phyloP scores from a whole-genome alignment of 1,140 invertebrate genomes.

The Andrena cerasifolii region DNA sequence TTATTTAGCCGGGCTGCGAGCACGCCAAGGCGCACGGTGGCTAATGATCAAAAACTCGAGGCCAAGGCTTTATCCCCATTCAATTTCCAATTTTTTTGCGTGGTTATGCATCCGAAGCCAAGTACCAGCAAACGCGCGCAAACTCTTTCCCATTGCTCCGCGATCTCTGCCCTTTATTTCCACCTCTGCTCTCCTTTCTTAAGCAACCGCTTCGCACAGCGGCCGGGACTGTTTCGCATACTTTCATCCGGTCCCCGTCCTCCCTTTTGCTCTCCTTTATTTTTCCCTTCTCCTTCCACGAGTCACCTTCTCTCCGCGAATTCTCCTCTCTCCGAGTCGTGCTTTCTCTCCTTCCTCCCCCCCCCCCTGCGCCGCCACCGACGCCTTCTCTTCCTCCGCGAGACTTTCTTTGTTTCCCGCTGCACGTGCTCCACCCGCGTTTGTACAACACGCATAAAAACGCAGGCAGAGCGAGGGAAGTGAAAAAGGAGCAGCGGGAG shows the following conservation, averaged over 20 bases:
- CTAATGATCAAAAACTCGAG: no score
- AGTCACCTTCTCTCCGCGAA: conserved; percentile 36
- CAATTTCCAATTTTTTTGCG: conserved; percentile 30
- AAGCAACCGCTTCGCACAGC: conserved; percentile 6
- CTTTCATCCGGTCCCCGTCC: conserved; percentile 37
- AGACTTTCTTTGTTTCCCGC: conserved; percentile 65
- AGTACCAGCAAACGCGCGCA: not conserved
- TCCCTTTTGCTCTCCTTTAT: conserved; percentile 44
- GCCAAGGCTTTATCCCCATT: no score
- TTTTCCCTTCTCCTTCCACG: conserved; percentile 29
- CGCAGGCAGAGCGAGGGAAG: not conserved
- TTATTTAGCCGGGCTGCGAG: no score
- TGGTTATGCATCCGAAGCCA: not conserved
- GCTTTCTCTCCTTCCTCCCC: conserved; percentile 7
- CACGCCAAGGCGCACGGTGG: no score
- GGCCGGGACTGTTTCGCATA: conserved; percentile 53
- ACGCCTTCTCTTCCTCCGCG: conserved; percentile 16
- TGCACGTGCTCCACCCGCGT: conserved; percentile 69
- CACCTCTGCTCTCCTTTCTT: conserved; percentile 35
- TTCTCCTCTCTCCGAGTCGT: conserved; percentile 17
- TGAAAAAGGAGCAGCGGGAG: not conserved
- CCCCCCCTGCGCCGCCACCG: conserved; percentile 5
- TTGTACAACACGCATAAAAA: conserved; percentile 30
- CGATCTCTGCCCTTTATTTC: conserved; percentile 38
- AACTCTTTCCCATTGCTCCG: conserved; percentile 33